Evolutionary conservation across 2,797 vertebrate genomes (phyloP).

Genomic region (Phrynocephalus forsythii): DNA sequence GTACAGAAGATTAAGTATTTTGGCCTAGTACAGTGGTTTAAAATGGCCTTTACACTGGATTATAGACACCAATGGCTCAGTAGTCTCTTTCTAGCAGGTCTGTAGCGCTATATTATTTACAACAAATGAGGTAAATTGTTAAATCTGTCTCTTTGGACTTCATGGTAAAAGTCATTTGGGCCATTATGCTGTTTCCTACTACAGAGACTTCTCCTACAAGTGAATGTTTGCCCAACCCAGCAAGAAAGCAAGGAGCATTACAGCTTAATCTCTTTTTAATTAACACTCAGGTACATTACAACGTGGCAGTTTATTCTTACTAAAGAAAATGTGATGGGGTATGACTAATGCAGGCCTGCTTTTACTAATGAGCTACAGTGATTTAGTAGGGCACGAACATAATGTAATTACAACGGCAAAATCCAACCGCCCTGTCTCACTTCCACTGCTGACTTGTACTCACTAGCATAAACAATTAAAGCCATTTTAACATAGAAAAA

Average conservation of each 20-base stretch:
- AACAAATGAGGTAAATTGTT: background rate
- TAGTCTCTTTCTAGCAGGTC: background rate
- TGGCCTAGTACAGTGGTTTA: background rate
- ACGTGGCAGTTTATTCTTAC: constrained; percentile 14
- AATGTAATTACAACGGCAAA: constrained; percentile 8
- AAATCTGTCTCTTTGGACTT: background rate
- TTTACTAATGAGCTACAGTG: constrained; percentile 22
- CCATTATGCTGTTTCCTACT: background rate
- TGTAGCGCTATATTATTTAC: background rate
- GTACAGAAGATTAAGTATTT: background rate
- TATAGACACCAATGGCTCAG: background rate
- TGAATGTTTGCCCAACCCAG: background rate
- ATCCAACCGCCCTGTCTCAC: constrained; percentile 14
- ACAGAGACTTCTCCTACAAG: background rate
- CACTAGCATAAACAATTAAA: background rate
- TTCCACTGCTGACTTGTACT: background rate
- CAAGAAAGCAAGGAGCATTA: constrained; percentile 1
- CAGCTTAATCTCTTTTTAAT: constrained; percentile 33
- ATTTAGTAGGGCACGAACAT: constrained; percentile 32
- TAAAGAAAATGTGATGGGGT: constrained; percentile 26
- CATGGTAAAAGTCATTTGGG: background rate
- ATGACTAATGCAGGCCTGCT: constrained; percentile 34
- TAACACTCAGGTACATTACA: constrained; percentile 23
- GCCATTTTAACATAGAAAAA: constrained; percentile 22
- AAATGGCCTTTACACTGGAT: background rate